Conservation (phyloP, 1,140 invertebrate species). For the Scaptodrosophila lebanonensis region DNA sequence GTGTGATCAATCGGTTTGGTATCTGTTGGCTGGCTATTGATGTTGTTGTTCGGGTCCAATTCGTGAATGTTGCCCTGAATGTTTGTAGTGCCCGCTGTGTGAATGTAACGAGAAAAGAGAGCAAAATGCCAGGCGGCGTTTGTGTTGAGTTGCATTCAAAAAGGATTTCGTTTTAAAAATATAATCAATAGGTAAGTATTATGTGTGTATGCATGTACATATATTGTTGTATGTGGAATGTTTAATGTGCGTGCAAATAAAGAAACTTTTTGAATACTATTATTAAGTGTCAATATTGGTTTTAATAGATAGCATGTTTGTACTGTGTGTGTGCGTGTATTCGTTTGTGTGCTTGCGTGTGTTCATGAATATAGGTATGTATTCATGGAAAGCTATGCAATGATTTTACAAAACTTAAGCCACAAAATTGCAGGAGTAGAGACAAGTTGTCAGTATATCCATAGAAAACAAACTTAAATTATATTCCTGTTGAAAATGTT, state of each 20-base stretch:
- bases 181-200: constrained; percentile 24
- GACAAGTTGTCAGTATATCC: too few species aligned
- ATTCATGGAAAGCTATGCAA: too few species aligned
- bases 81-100: constrained; percentile 38
- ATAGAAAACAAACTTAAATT: too few species aligned
- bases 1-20: constrained; percentile 62
- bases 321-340: too few species aligned
- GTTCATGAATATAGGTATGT: constrained; percentile 57
- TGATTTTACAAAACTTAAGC: constrained; percentile 49
- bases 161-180: background rate
- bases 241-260: constrained; percentile 7
- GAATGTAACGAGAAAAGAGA: constrained; percentile 1
- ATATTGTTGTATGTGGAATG: constrained; percentile 23
- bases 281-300: constrained; percentile 3
- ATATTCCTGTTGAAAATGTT: too few species aligned
- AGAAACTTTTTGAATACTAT: too few species aligned
- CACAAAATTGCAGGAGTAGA: too few species aligned
- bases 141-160: constrained; percentile 4
- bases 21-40: constrained; percentile 68
- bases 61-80: constrained; percentile 57
- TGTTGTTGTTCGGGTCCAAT: constrained; percentile 66
- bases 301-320: constrained; percentile 7
- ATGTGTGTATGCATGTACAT: constrained; percentile 25
- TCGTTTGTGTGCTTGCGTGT: constrained; percentile 17
- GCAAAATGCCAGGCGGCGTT: background rate